Base-by-base conservation (phyloP, 2,888 invertebrate genomes). In the Macrophya annulata region DNA sequence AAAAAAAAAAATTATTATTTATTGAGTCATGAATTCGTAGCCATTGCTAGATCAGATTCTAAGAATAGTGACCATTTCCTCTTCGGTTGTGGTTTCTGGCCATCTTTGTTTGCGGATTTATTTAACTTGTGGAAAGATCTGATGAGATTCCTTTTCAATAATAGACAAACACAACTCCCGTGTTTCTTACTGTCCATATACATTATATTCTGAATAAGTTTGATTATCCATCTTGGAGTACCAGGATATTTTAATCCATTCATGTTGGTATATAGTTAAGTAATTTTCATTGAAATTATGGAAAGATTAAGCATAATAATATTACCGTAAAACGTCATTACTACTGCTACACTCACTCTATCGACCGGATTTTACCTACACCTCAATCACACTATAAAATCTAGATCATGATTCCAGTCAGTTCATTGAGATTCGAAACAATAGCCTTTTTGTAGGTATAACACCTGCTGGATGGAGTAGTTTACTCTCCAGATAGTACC, bases 41-140 rank as follows among this genome's bases (percentile, higher is more conserved):
- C 45, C 21, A 43, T 43, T 55, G 37, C 48, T 55, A 37, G 21
- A 9, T 55, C 0, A 55, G 17, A 51, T 55, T 55, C 55, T 37
- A 55, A 55, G 51, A 77, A 77, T 17, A 51, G 37, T 77, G 51
- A 55, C 48, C 48, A 0, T 15, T 55, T 77, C 55, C 77, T 51
- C 55, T 77, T 37, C 17, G 55, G n/a, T 55, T 37, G 48, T 51
- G 55, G 77, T 77, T 74, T 74, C 25, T 21, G n/a, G 72, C 21
- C 45, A 45, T 74, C 43, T 45, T 45, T 74, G 25, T 74, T 74
- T 4, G 12, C 12, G 10, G 21, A 43, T 45, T 74, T 45, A 45
- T 74, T 45, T 43, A 74, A 45, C 45, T 74, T 45, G 43, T 15
- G 12, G 12, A 21, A 45, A 21, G 9, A 74, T 45, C 72, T 21